Conservation (phyloP, 1,140 invertebrate genomes). For the Platyscapa corneri region DNA sequence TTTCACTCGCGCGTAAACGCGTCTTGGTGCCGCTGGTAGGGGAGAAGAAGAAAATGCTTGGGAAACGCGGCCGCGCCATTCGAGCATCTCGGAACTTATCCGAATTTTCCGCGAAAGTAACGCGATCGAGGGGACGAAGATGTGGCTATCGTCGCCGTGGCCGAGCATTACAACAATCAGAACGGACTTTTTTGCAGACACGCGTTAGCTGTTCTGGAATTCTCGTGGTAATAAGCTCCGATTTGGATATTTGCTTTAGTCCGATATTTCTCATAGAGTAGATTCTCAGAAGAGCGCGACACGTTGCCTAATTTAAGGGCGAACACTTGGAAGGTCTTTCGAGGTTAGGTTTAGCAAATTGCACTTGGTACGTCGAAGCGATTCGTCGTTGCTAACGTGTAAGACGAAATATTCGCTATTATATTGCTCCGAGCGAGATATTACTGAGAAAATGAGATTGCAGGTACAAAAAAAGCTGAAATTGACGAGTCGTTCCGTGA, state of each 20-base stretch:
- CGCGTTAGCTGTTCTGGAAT: no score
- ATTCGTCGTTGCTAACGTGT: not conserved
- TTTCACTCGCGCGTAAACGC: not conserved
- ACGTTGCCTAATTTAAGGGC: not conserved
- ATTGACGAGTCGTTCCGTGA: constrained; percentile 19
- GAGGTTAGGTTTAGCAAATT: constrained; percentile 1
- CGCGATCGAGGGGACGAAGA: no score
- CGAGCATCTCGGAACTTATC: no score
- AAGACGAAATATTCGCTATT: not conserved
- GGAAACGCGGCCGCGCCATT: not conserved
- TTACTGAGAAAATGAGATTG: not conserved
- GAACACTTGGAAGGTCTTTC: not conserved
- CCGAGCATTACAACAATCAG: no score
- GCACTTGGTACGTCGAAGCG: no score
- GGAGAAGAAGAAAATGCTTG: not conserved
- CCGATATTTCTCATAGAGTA: no score
- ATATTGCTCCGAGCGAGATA: not conserved
- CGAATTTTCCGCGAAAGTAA: no score
- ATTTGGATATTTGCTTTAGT: no score
- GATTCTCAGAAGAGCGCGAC: not conserved
- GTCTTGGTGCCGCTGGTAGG: not conserved
- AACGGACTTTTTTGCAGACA: no score
- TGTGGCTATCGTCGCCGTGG: no score
- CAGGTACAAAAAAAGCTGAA: not conserved
- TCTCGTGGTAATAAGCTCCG: no score